Evolutionary conservation across 92 coral and sea anemone species (phyloP), one percentile per base, ranked within the genome.

Genomic region (Paramuricea clavata): DNA sequence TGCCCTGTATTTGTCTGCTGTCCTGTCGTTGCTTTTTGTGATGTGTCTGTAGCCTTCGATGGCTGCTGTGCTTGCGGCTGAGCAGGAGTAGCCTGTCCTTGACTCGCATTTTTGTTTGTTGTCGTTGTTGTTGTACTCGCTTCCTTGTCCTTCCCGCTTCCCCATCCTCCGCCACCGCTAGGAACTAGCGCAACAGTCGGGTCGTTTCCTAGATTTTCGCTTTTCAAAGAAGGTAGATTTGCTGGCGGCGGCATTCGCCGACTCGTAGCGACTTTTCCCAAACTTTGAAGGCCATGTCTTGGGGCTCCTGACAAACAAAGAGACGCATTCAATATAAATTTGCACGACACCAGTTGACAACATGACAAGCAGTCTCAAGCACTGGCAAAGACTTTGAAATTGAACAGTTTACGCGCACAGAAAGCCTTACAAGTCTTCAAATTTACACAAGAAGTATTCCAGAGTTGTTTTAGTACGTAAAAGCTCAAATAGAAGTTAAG

Each of bases 111-210:
- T 49, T 83, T 65, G 72, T 65, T 86, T 61, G 90, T 89, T 84
- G 93, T n/a, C n/a, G n/a, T 69, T 54, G 95, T 68, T 50, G 89
- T 83, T 36, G 92, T 43, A 44, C 84, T 79, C 49, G 72, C 65
- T 76, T 90, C 81, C 85, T 97, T 94, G 82, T 96, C 98, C 92
- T 94, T 94, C 89, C 98, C 78, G 84, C 98, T 97, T 89, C 99
- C 99, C 99, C 99, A 97, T 97, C 99, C 99, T 97, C 99, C 99
- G 36, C 99, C 99, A 34, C 99, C 99, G 68, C 99, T 97, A 42
- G 99, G 99, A 49, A 97, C 99, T 49, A 97, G 85, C 92, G 98
- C 93, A 67, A 97, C 99, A 44, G 99, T 97, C 31, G 99, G 99
- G 86, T 97, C 99, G 99, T 97, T 97, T 67, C 99, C 99, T 17